Base-by-base conservation (phyloP, 1,140 invertebrate species). In the Hylaeus volcanicus region DNA sequence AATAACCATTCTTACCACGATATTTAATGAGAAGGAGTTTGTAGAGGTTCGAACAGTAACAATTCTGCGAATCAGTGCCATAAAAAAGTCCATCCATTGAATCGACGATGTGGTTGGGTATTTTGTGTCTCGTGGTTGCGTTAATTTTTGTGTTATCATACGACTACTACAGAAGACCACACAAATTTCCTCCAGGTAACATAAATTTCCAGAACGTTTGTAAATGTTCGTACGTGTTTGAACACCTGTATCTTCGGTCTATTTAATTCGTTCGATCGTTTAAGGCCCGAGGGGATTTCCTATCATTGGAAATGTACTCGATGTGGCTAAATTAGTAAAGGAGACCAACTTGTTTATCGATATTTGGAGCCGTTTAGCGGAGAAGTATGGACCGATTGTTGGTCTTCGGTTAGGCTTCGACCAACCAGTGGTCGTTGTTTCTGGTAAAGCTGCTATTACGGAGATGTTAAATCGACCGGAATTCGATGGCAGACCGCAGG, bases 401-500 rank as follows among this genome's bases (percentile, higher is more conserved):
- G 90, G 89, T 37, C 61, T 93, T 0, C 83, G 75, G 79, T 53
- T 94, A 15, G 92, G 89, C 4, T 51, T 91, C 4, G 79, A 81
- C 0, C 48, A 90, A 45, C 88, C 91, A 0, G 5, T 92, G 12
- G 88, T 93, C 15, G 85, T 93, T 5, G 86, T 93, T 60, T 91
- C 91, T 2, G 92, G 91, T 5, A 87, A 89, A 6, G 79, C 88
- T 2, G 91, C 91, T 2, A 84, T 93, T 0, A 61, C 90, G 1
- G 90, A 93, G 75, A 88, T 93, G 79, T 79, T 93, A 5, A 71
- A 74, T 6, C 79, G 85, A 39, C 83, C 88, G 0, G 92, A 93
- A 75, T 93, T 93, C 26, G 91, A 93, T 51, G 93, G 92, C 2
- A 88, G 92, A 80, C 91, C 91, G 2, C 81, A 92, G 48, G 85